Evolutionary conservation across 2,113 vertebrate genomes (phyloP).

Genomic region (Pterocles orientalis): DNA sequence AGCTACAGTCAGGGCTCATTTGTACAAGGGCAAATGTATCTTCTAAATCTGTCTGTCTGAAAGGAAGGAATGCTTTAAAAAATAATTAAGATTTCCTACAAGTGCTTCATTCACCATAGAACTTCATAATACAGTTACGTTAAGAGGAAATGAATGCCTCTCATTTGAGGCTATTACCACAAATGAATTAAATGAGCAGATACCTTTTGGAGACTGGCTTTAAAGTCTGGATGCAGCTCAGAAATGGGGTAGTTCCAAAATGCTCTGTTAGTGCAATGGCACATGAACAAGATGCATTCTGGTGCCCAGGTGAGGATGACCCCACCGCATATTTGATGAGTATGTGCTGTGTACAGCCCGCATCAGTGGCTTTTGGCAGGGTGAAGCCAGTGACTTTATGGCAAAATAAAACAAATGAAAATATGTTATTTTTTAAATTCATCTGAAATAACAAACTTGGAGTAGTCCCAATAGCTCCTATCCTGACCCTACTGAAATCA

Average conservation of each 20-base stretch:
- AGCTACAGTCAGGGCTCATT: not conserved
- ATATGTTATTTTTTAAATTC: not conserved
- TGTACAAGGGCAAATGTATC: not conserved
- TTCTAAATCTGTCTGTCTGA: slow-evolving; percentile 21
- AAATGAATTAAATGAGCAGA: slow-evolving; percentile 56
- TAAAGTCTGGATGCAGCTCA: not conserved
- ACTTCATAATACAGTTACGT: not conserved
- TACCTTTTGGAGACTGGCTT: slow-evolving; percentile 31
- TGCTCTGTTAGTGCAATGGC: not conserved
- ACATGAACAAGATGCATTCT: not conserved
- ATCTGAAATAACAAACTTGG: slow-evolving; percentile 29
- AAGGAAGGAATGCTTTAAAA: slow-evolving; percentile 52
- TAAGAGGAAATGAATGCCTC: slow-evolving; percentile 50
- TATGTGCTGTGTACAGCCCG: not conserved
- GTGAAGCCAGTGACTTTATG: not conserved
- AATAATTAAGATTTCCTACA: slow-evolving; percentile 56
- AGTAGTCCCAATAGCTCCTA: not conserved
- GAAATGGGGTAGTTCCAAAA: not conserved
- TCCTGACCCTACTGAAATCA: not conserved
- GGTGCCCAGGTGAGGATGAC: not conserved
- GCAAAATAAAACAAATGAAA: slow-evolving; percentile 19
- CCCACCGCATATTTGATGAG: not conserved
- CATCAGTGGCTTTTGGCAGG: slow-evolving; percentile 1
- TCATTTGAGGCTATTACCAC: slow-evolving; percentile 46
- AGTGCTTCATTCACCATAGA: slow-evolving; percentile 30